Conservation (phyloP, 1,140 invertebrate genomes). For the Latrodectus geometricus region DNA sequence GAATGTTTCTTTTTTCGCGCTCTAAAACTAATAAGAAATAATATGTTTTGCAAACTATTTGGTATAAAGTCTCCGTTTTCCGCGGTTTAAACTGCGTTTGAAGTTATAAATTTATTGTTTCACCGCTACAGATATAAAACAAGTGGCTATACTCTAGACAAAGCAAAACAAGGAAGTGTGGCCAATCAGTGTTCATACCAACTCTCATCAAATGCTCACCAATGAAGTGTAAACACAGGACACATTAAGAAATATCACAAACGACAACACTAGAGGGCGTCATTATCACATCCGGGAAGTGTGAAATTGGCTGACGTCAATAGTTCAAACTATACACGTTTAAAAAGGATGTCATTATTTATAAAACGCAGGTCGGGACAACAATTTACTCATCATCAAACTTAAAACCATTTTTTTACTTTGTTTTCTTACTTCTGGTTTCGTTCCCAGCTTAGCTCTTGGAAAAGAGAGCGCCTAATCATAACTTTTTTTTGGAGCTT, state of each 20-base stretch:
- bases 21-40: too few species aligned
- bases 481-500: background rate
- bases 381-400: conserved; percentile 51
- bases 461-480: background rate
- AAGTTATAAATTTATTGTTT: too few species aligned
- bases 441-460: background rate
- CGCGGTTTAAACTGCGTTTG: too few species aligned
- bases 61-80: too few species aligned
- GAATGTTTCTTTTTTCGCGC: too few species aligned
- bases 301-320: conserved; percentile 52
- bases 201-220: conserved; percentile 2
- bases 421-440: background rate
- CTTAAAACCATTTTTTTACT: conserved; percentile 14
- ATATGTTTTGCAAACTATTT: too few species aligned
- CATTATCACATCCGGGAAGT: conserved; percentile 52
- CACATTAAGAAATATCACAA: conserved; percentile 17
- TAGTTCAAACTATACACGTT: conserved; percentile 24
- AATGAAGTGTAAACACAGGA: conserved; percentile 43
- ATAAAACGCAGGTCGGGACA: conserved; percentile 50
- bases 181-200: conserved; percentile 27
- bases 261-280: conserved; percentile 51
- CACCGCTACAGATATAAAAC: too few species aligned
- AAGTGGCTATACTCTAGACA: too few species aligned
- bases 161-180: background rate
- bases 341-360: conserved; percentile 59